Evolutionary conservation across 2,888 invertebrate genomes (phyloP).

Genomic region (Acronicta aceris): DNA sequence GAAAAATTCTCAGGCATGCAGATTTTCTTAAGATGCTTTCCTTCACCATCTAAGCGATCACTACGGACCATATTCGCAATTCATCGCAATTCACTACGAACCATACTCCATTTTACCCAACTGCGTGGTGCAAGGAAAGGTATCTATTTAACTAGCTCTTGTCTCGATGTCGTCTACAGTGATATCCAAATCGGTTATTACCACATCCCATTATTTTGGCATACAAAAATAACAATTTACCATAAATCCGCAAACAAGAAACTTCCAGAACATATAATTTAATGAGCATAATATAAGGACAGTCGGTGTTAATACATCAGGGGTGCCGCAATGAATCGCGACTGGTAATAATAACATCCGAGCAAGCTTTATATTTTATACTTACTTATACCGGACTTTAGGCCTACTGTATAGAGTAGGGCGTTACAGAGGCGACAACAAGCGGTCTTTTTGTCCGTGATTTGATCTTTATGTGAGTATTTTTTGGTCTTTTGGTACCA

Average conservation of each 20-base stretch:
- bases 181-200: no score
- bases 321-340: slow-evolving; percentile 56
- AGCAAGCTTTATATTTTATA: slow-evolving; percentile 57
- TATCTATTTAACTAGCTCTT: no score
- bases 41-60: no score
- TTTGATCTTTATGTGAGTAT: neutral
- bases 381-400: slow-evolving; percentile 52
- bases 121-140: no score
- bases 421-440: slow-evolving; percentile 14
- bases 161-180: no score
- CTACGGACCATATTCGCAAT: no score
- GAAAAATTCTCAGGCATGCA: no score
- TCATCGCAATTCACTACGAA: no score
- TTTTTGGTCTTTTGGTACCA: neutral
- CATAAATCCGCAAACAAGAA: slow-evolving; percentile 1
- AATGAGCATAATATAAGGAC: slow-evolving; percentile 36
- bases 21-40: no score
- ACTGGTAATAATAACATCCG: slow-evolving; percentile 62
- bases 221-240: slow-evolving; percentile 12
- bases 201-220: no score
- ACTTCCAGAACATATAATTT: slow-evolving; percentile 39
- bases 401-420: slow-evolving; percentile 47
- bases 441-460: neutral
- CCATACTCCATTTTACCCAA: no score
- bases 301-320: slow-evolving; percentile 53